A percentile compares a stretch with the other conserved stretches of the same genome.
These are phyloP conservation scores for Arvicanthis niloticus DNA, from an alignment of 2,113 vertebrate genomes.

Conservation along the genomic window DNA sequence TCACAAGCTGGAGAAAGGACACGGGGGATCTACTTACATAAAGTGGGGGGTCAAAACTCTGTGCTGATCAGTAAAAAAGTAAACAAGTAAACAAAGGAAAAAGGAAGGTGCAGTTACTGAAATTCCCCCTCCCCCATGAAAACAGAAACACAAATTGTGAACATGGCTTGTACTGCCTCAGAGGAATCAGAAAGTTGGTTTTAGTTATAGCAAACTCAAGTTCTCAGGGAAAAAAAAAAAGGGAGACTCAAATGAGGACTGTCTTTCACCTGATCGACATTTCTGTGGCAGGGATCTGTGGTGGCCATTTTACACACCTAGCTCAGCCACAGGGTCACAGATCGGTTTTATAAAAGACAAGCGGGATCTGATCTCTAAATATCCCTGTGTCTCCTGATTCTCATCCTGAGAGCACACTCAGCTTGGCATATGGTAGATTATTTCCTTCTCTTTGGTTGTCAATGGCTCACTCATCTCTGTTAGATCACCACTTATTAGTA, in stretches of 20 bases:
- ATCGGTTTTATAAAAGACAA: not conserved
- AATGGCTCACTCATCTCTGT: accelerated
- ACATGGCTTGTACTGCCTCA: not conserved
- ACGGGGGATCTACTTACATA: not conserved
- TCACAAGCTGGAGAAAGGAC: not conserved
- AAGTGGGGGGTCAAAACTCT: not conserved
- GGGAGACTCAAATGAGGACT: not conserved
- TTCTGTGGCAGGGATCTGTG: not conserved
- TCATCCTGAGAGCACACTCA: not conserved
- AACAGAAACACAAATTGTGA: not conserved
- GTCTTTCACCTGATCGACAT: not conserved
- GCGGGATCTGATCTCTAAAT: not conserved
- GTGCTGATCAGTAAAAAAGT: not conserved
- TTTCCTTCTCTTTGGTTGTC: not conserved
- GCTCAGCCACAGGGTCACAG: not conserved
- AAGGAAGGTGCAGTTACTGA: not conserved
- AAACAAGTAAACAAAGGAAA: not conserved
- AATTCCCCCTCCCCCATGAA: not conserved
- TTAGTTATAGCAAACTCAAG: not conserved
- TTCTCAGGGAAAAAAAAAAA: not conserved
- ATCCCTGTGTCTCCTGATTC: not conserved
- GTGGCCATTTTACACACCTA: not conserved
- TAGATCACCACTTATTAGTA: not conserved
- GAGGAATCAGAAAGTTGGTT: not conserved
- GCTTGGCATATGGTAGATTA: accelerated